Evolutionary conservation across 2,113 vertebrate species (phyloP), one percentile per base, ranked within the genome.

Genomic region (Porphyrio hochstetteri): DNA sequence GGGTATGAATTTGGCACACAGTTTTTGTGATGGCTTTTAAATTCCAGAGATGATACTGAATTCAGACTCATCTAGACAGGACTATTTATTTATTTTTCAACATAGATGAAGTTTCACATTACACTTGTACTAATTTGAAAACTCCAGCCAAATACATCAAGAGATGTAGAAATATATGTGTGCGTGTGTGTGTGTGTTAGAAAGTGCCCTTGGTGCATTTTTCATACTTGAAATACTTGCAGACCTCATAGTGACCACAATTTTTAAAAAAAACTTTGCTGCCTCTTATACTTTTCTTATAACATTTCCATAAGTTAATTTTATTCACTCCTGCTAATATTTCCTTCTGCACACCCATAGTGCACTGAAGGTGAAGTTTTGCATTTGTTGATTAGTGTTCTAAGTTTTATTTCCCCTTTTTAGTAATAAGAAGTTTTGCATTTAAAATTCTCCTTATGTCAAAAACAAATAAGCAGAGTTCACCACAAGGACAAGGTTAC

Each of bases 401-500:
- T 74, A 70, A 59, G 71, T 29, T 75, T 90, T 44, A 60, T 53
- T 55, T 65, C 33, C 11, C 13, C 2, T 81, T 86, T 70, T 56
- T 9, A 90, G 5, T 35, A 77, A 55, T 60, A 33, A 42, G 1
- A 68, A 27, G 10, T 88, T 77, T 90, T 10, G 19, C 9, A 52
- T 40, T 86, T 88, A 18, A 67, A 91, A 75, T 55, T 83, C 55
- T 70, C 9, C 24, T 48, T 57, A 28, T 13, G 10, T 65, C 21
- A 19, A 78, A 86, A 90, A 13, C 8, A 71, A 33, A 7, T 19
- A n/a, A 77, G 36, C 14, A 9, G 9, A 77, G 29, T 29, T 13
- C 14, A 68, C 60, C 2, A 3, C 0, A 0, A 91, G 48, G 61
- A 60, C 31, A 57, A 40, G 1, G 9, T 16, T 25, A 74, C 9